These are phyloP conservation scores for Proisotoma minuta DNA, from an alignment of 2,888 invertebrate genomes.

Conservation along the genomic window DNA sequence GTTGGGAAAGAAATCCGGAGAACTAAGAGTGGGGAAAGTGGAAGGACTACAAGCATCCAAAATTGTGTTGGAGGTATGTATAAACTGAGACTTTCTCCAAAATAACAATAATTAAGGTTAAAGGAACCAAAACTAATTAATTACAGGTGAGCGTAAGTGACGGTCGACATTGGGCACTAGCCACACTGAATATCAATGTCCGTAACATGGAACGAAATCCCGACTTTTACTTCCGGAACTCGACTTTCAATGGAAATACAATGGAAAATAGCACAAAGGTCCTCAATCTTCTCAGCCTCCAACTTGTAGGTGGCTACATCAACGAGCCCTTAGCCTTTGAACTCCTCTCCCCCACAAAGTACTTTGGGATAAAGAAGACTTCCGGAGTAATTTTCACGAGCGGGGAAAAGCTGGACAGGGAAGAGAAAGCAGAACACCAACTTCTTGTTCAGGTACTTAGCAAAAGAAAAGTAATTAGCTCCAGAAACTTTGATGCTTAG, in stretches of 20 bases:
- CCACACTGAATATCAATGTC: slow-evolving; percentile 65
- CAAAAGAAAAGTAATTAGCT: too few relatives aligned
- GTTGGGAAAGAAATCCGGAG: slow-evolving; percentile 64
- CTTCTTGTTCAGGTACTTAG: slow-evolving; percentile 82
- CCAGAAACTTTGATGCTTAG: too few relatives aligned
- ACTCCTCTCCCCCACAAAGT: slow-evolving; percentile 78
- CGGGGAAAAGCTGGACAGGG: slow-evolving; percentile 80
- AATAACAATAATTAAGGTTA: too few relatives aligned
- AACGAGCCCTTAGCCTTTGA: slow-evolving; percentile 82
- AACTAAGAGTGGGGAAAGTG: slow-evolving; percentile 62
- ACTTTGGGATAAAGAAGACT: slow-evolving; percentile 80
- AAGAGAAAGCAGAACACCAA: slow-evolving; percentile 70
- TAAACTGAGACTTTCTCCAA: not conserved
- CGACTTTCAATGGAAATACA: slow-evolving; percentile 72
- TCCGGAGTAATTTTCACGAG: slow-evolving; percentile 86
- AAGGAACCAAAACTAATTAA: too few relatives aligned
- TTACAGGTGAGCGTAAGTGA: slow-evolving; percentile 71
- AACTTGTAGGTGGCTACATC: slow-evolving; percentile 78
- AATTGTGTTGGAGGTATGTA: slow-evolving; percentile 64
- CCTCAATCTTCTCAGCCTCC: slow-evolving; percentile 73
- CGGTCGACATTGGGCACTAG: slow-evolving; percentile 71
- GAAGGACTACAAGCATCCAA: slow-evolving; percentile 59
- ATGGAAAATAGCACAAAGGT: slow-evolving; percentile 80
- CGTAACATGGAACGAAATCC: slow-evolving; percentile 64
- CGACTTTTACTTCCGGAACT: slow-evolving; percentile 75